Conservation (phyloP, 2,888 invertebrate species). For the Desoria tigrina region DNA sequence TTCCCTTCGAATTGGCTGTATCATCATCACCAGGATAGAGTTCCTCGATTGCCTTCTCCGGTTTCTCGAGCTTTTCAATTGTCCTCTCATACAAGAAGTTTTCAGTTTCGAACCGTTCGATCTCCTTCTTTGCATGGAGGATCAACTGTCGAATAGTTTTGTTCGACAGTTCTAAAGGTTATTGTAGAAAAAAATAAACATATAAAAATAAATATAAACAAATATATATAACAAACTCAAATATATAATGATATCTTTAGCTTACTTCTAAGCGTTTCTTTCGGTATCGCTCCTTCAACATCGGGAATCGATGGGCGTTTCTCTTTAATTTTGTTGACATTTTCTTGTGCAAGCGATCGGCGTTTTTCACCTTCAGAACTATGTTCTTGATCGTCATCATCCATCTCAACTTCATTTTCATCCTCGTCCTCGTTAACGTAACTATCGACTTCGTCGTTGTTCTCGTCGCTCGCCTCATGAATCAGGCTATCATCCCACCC, state of each 20-base stretch:
- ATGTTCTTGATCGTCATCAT: constrained; percentile 17
- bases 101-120: constrained; percentile 32
- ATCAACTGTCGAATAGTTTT: constrained; percentile 27
- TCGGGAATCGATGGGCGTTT: constrained; percentile 20
- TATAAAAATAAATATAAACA: background rate
- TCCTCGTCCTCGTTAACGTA: constrained; percentile 8
- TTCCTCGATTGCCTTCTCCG: constrained; percentile 31
- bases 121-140: constrained; percentile 31
- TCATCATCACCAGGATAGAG: constrained; percentile 7
- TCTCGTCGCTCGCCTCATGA: background rate
- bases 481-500: too few species aligned
- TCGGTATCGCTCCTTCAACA: constrained; percentile 38
- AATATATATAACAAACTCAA: too few species aligned
- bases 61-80: constrained; percentile 32
- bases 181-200: too few species aligned
- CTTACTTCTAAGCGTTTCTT: constrained; percentile 28
- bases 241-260: background rate
- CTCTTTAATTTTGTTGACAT: constrained; percentile 10
- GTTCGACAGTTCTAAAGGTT: constrained; percentile 30
- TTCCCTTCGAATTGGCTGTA: constrained; percentile 15
- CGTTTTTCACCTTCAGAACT: constrained; percentile 29
- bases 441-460: background rate
- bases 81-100: constrained; percentile 36
- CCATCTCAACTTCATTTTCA: constrained; percentile 10
- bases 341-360: background rate